A percentile compares a stretch with the other conserved stretches of the same genome.
These are phyloP conservation scores for Rhodeus uyekii DNA, from an alignment of 2,797 vertebrate species.

Conservation along the genomic window DNA sequence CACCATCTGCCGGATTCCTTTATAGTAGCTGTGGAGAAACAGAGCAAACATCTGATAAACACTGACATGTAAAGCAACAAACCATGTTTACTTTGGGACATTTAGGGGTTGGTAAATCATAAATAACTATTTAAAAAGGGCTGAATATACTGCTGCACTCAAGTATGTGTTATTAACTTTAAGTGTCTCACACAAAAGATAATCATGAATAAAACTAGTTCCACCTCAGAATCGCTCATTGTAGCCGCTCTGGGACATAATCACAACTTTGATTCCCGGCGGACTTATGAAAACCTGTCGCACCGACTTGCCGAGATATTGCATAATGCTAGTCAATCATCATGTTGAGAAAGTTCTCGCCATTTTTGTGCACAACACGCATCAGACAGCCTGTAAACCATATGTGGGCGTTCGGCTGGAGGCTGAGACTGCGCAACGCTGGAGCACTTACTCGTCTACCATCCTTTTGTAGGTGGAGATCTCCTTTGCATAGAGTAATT, in stretches of 20 bases:
- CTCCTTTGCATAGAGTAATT: constrained; percentile 98
- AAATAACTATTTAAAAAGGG: not conserved
- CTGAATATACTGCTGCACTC: too few species aligned
- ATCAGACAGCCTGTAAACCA: constrained; percentile 10
- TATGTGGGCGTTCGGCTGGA: constrained; percentile 26
- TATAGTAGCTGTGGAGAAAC: constrained; percentile 86
- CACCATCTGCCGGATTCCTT: constrained; percentile 95
- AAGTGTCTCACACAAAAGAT: not conserved
- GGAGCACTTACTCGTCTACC: constrained; percentile 94
- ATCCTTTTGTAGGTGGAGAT: constrained; percentile 99
- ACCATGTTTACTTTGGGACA: not conserved
- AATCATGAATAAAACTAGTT: not conserved
- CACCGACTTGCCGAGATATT: not conserved
- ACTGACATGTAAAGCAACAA: not conserved
- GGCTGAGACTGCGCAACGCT: constrained; percentile 11
- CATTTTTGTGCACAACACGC: not conserved
- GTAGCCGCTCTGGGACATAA: not conserved
- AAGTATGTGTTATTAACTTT: not conserved
- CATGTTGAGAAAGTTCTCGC: not conserved
- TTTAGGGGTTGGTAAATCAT: not conserved
- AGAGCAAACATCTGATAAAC: not conserved
- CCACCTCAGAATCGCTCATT: not conserved
- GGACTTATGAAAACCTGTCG: not conserved
- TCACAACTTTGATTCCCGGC: not conserved
- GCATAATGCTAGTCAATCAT: constrained; percentile 23